These are phyloP conservation scores for Atherinosoma microstoma DNA, from an alignment of 2,797 vertebrate genomes.

Conservation along the genomic window DNA sequence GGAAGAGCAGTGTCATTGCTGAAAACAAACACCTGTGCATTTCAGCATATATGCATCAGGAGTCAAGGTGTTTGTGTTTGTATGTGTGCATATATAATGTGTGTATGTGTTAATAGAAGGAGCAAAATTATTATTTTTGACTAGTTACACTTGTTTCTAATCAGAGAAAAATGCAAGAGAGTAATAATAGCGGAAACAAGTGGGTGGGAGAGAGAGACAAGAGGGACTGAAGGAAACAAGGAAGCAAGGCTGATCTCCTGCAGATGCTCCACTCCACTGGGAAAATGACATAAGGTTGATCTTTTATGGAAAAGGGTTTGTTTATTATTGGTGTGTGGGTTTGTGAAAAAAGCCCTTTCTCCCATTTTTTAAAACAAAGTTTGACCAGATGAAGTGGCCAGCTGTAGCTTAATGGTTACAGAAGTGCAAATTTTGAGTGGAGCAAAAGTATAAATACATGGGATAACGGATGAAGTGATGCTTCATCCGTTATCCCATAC, in stretches of 20 bases:
- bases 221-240: conserved; percentile 34
- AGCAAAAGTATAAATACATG: background rate
- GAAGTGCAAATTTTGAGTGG: background rate
- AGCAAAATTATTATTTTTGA: conserved; percentile 20
- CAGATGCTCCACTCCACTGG: conserved; percentile 70
- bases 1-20: conserved; percentile 46
- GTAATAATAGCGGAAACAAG: conserved; percentile 26
- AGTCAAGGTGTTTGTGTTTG: conserved; percentile 3
- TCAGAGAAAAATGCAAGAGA: conserved; percentile 46
- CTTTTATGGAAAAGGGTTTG: conserved; percentile 53
- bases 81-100: background rate
- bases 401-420: conserved; percentile 6
- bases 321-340: conserved; percentile 58
- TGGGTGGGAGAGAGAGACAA: conserved; percentile 46
- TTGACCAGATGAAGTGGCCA: conserved; percentile 4
- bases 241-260: conserved; percentile 58
- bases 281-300: conserved; percentile 60
- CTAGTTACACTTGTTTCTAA: conserved; percentile 43
- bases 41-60: conserved; percentile 44
- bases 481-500: background rate
- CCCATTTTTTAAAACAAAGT: conserved; percentile 21
- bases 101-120: conserved; percentile 9
- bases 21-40: conserved; percentile 68
- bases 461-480: conserved; percentile 3
- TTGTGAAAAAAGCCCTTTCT: conserved; percentile 31